Conservation (phyloP, 1,140 invertebrate genomes). For the Ganaspis sp. region DNA sequence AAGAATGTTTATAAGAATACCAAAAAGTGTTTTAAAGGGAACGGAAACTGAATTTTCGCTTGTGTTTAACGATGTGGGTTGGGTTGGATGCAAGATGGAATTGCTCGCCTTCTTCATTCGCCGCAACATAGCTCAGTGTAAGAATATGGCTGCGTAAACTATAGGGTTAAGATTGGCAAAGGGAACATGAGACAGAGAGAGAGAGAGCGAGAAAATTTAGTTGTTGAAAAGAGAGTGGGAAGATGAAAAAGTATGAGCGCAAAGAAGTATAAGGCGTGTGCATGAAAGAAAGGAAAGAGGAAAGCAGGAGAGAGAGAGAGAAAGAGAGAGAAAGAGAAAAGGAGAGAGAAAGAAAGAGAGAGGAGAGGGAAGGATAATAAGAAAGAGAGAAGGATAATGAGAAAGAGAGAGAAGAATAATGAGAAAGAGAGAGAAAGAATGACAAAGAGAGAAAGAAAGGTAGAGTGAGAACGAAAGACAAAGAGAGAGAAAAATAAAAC, state of each 20-base stretch:
- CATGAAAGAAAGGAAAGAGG: neutral
- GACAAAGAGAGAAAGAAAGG: conserved; percentile 20
- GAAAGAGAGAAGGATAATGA: conserved; percentile 43
- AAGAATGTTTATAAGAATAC: no score
- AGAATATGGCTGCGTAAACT: conserved; percentile 38
- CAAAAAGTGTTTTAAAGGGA: no score
- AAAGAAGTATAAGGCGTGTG: neutral
- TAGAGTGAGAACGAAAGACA: no score
- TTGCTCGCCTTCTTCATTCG: conserved; percentile 54
- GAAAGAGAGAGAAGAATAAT: neutral
- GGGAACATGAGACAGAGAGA: conserved; percentile 42
- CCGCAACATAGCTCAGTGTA: conserved; percentile 9
- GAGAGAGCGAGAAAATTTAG: conserved; percentile 41
- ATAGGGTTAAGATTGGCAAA: conserved; percentile 47
- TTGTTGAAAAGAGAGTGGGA: conserved; percentile 30
- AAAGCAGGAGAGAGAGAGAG: neutral
- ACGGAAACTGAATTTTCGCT: neutral
- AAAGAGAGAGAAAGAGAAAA: conserved; percentile 24
- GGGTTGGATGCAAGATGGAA: conserved; percentile 47
- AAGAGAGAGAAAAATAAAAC: conserved; percentile 29
- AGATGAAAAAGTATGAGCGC: conserved; percentile 35
- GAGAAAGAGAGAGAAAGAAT: conserved; percentile 1
- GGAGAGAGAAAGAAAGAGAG: conserved; percentile 34
- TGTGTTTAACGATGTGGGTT: conserved; percentile 18
- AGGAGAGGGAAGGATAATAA: no score